Conservation (phyloP, 2,888 invertebrate genomes). For the Mongoloraphidia duomilia region DNA sequence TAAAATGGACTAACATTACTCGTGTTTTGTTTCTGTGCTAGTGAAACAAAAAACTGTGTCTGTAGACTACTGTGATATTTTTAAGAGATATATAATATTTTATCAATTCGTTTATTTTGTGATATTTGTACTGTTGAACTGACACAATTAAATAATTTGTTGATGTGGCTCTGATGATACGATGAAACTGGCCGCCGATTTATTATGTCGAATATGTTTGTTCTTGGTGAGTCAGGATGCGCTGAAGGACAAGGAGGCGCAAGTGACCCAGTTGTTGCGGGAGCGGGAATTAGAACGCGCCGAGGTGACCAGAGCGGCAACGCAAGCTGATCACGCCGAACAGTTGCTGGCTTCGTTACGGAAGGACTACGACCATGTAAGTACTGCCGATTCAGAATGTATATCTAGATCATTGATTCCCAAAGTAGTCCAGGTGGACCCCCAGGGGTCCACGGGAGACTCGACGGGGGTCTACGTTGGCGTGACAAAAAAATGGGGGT, state of each 20-base stretch:
- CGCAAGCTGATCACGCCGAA: slow-evolving; percentile 67
- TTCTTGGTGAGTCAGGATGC: slow-evolving; percentile 48
- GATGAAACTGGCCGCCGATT: slow-evolving; percentile 4
- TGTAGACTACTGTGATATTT: too few relatives aligned
- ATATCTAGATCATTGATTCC: too few relatives aligned
- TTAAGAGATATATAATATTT: neutral
- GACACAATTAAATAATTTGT: too few relatives aligned
- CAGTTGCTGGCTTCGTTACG: slow-evolving; percentile 41
- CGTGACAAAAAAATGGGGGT: too few relatives aligned
- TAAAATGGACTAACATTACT: too few relatives aligned
- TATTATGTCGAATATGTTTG: slow-evolving; percentile 6
- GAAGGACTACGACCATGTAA: slow-evolving; percentile 52
- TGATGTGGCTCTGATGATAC: too few relatives aligned
- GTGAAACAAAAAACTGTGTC: too few relatives aligned
- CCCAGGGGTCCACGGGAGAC: too few relatives aligned
- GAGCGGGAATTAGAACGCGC: slow-evolving; percentile 84
- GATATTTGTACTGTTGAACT: neutral
- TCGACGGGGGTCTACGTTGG: too few relatives aligned
- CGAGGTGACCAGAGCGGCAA: slow-evolving; percentile 71
- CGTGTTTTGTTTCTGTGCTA: too few relatives aligned
- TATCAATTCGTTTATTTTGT: neutral
- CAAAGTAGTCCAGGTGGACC: too few relatives aligned
- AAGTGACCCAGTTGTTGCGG: slow-evolving; percentile 80
- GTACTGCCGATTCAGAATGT: neutral
- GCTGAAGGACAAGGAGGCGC: slow-evolving; percentile 84